A percentile compares a stretch with the other conserved stretches of the same genome.
These are phyloP conservation scores for Acheta domesticus DNA, from an alignment of 2,888 invertebrate genomes.

Conservation along the genomic window DNA sequence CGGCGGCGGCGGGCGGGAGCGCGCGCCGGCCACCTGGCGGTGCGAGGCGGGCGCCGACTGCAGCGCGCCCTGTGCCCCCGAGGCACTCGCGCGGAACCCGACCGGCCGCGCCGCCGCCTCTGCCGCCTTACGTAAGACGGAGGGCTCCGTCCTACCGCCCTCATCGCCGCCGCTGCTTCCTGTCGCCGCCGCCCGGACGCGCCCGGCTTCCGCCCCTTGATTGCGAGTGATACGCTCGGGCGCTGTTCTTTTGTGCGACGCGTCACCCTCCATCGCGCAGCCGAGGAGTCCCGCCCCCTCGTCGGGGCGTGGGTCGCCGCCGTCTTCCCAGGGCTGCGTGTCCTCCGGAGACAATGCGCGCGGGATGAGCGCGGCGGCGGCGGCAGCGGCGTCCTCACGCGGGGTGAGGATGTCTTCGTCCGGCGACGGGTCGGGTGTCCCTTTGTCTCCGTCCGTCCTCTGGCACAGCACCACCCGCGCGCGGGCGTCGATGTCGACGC, in stretches of 20 bases:
- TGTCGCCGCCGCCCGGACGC: not conserved
- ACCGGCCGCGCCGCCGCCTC: not conserved
- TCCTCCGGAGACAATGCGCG: not conserved
- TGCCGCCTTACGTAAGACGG: not conserved
- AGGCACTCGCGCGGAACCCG: not conserved
- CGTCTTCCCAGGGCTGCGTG: too few species aligned
- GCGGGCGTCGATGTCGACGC: not conserved
- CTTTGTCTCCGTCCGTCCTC: not conserved
- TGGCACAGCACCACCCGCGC: not conserved
- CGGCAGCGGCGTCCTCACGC: not conserved
- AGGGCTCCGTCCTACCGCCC: too few species aligned
- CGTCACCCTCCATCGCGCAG: too few species aligned
- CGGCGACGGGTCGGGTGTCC: not conserved
- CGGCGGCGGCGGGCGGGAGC: not conserved
- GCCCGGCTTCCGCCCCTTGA: not conserved
- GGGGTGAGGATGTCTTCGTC: not conserved
- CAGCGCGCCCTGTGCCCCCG: not conserved
- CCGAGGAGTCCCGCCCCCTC: too few species aligned
- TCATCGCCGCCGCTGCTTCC: not conserved
- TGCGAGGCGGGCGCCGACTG: not conserved
- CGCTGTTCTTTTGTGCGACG: not conserved
- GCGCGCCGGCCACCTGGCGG: not conserved
- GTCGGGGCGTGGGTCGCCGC: too few species aligned
- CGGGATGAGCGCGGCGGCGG: not conserved
- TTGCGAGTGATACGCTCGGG: not conserved